These are phyloP conservation scores for Apogon talboti DNA, from an alignment of 2,797 vertebrate genomes.

Conservation along the genomic window DNA sequence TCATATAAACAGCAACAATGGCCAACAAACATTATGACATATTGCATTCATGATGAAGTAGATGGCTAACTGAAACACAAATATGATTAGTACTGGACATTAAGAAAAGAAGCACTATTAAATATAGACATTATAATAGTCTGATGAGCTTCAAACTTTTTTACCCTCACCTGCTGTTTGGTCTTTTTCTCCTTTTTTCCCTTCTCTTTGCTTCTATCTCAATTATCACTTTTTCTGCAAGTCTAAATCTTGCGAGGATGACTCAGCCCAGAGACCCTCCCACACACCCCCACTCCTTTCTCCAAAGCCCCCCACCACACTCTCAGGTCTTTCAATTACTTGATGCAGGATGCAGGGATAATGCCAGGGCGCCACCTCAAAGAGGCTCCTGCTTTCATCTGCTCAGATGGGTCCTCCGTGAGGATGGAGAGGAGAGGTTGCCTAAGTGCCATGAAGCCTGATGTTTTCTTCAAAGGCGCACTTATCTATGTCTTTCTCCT, in stretches of 20 bases:
- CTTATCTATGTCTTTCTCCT: conserved; percentile 43
- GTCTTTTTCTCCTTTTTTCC: not conserved
- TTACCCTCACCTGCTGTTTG: not conserved
- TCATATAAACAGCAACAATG: conserved; percentile 3
- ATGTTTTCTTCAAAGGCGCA: conserved; percentile 76
- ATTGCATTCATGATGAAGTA: not conserved
- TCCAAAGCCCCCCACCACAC: conserved; percentile 34
- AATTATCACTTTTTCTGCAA: conserved; percentile 24
- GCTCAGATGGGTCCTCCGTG: conserved; percentile 62
- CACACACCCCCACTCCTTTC: not conserved
- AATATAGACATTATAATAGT: no score
- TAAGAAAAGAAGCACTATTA: no score
- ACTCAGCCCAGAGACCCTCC: conserved; percentile 44
- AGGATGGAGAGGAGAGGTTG: conserved; percentile 59
- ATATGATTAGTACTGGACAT: not conserved
- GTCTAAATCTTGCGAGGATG: conserved; percentile 50
- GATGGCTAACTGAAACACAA: conserved; percentile 11
- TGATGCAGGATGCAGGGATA: conserved; percentile 78
- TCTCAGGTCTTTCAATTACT: conserved; percentile 81
- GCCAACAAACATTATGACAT: conserved; percentile 9
- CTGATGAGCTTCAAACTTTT: no score
- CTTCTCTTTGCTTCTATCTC: not conserved
- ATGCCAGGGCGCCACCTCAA: conserved; percentile 77
- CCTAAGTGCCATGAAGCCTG: conserved; percentile 59
- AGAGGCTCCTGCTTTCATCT: conserved; percentile 80